phyloP scores from a whole-genome alignment of 2,888 invertebrate species.

The Euzophera pinguis region DNA sequence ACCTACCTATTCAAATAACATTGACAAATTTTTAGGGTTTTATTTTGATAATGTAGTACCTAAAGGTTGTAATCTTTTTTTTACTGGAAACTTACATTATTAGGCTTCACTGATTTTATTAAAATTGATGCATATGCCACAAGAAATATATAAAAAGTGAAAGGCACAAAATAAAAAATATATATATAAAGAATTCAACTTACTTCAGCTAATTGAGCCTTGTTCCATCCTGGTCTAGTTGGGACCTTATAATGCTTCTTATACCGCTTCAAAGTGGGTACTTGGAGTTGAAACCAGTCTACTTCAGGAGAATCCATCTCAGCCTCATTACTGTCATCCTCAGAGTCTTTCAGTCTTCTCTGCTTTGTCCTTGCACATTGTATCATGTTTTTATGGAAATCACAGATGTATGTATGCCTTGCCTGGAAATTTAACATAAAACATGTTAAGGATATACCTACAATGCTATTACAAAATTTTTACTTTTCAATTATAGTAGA shows the following conservation, averaged over 20 bases:
- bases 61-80: too few relatives aligned
- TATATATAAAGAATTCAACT: slow-evolving; percentile 43
- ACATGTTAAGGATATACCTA: too few relatives aligned
- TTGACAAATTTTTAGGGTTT: too few relatives aligned
- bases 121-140: too few relatives aligned
- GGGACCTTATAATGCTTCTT: slow-evolving; percentile 96
- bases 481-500: too few relatives aligned
- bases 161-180: neutral
- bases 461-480: too few relatives aligned
- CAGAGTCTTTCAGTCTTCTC: slow-evolving; percentile 92
- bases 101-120: too few relatives aligned
- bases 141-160: too few relatives aligned
- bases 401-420: slow-evolving; percentile 97
- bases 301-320: slow-evolving; percentile 95
- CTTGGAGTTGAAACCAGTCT: slow-evolving; percentile 95
- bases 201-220: slow-evolving; percentile 97
- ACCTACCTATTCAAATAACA: too few relatives aligned
- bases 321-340: slow-evolving; percentile 96
- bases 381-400: slow-evolving; percentile 96
- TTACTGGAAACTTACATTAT: too few relatives aligned
- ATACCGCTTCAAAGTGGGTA: slow-evolving; percentile 95
- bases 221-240: slow-evolving; percentile 94
- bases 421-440: slow-evolving; percentile 78
- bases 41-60: too few relatives aligned
- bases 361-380: slow-evolving; percentile 97